phyloP scores from a whole-genome alignment of 2,113 vertebrate species.

The Rhizomys pruinosus region DNA sequence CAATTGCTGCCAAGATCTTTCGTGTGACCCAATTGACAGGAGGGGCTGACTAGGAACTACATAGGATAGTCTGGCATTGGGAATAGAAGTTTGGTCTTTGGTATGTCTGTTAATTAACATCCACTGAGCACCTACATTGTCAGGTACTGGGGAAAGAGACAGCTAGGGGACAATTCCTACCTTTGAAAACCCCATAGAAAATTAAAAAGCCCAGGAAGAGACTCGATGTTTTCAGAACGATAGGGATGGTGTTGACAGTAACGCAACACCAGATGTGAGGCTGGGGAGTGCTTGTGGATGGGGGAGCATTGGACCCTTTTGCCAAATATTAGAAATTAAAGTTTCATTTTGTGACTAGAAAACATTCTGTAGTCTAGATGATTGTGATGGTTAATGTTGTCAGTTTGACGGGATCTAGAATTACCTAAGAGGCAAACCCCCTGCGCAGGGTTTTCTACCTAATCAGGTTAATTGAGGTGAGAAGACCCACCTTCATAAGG shows the following conservation, averaged over 20 bases:
- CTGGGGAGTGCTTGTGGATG: background rate
- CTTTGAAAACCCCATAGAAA: background rate
- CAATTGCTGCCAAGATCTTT: background rate
- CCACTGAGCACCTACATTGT: background rate
- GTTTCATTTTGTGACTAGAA: background rate
- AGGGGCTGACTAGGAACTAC: background rate
- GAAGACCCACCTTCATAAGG: background rate
- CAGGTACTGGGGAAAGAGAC: background rate
- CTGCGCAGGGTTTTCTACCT: background rate
- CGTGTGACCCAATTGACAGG: background rate
- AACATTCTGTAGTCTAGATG: background rate
- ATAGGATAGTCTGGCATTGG: background rate
- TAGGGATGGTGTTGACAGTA: background rate
- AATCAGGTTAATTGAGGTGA: background rate
- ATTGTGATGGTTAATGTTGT: background rate
- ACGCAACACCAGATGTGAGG: background rate
- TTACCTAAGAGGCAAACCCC: background rate
- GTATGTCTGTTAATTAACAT: background rate
- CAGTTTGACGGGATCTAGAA: background rate
- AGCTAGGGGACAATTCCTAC: background rate
- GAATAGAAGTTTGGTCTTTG: background rate
- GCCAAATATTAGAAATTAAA: constrained; percentile 22
- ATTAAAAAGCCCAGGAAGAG: background rate
- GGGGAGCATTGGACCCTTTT: background rate
- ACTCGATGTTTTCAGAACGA: background rate